Conservation (phyloP, 2,113 vertebrate species). For the Puffinus mauretanicus region DNA sequence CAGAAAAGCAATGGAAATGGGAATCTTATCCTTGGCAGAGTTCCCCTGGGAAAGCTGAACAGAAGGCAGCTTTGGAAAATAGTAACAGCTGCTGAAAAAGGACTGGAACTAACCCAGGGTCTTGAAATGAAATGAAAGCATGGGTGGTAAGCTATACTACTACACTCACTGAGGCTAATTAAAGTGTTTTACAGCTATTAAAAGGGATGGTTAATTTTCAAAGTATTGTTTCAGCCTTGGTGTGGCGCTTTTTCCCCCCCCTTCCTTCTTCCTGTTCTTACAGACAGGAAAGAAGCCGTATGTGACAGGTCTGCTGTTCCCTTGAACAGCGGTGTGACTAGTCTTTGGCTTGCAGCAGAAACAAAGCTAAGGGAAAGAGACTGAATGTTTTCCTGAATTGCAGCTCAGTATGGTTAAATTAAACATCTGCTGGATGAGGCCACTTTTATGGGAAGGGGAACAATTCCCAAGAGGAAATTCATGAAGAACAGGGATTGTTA, state of each 20-base stretch:
- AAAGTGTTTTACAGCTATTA: not conserved
- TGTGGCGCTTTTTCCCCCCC: not conserved
- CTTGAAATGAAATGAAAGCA: not conserved
- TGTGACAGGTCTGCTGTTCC: not conserved
- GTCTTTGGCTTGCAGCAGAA: not conserved
- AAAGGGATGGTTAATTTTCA: not conserved
- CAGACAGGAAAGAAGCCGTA: not conserved
- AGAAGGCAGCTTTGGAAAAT: constrained; percentile 60
- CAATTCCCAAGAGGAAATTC: not conserved
- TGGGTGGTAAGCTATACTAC: not conserved
- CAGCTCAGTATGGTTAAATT: not conserved
- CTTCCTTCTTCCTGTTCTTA: not conserved
- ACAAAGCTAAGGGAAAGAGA: not conserved
- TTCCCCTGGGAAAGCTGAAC: constrained; percentile 50
- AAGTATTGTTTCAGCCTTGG: not conserved
- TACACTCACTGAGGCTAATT: not conserved
- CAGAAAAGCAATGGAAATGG: constrained; percentile 19
- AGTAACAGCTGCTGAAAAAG: constrained; percentile 55
- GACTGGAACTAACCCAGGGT: constrained; percentile 55
- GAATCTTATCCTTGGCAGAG: constrained; percentile 49
- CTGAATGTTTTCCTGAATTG: not conserved
- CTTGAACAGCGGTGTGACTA: not conserved
- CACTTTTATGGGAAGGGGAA: not conserved
- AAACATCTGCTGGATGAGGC: not conserved
- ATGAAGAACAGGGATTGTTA: not conserved